Base-by-base conservation (phyloP, 2,113 vertebrate species). In the Peromyscus polionotus region DNA sequence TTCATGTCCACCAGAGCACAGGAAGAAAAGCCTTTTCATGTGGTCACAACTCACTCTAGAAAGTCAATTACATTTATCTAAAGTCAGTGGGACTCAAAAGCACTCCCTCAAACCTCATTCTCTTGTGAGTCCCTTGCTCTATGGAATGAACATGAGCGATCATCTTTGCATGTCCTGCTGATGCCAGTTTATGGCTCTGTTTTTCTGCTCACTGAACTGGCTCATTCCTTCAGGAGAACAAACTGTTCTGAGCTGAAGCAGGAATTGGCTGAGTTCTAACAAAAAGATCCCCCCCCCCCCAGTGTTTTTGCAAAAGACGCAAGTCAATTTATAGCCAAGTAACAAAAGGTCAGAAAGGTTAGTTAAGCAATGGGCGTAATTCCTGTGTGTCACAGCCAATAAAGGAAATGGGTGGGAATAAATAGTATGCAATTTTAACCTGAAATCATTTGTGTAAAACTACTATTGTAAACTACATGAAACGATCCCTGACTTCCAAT, bases 161-260 rank as follows among this genome's bases (percentile, higher is more conserved):
- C 57, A 80, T 86, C 98, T 98, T 97, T 98, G 98, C 98, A 98
- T 98, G 95, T 98, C 97, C 97, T 84, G 92, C 97, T 91, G 95
- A 96, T 91, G 48, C 98, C 97, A 98, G 98, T 99, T 98, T 98
- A 98, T 97, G 96, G 98, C 98, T 98, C 97, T 98, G 98, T 99
- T 98, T 98, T 98, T 98, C 98, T 98, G 98, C 98, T 99, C 98
- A 99, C 98, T 99, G 98, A 99, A 99, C 98, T 99, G 98, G 98
- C 98, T 99, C 98, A 97, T 99, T 99, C 98, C 98, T 98, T 98
- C 75, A 98, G 97, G 97, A 98, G 98, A 99, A 99, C 99, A 99
- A 98, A 99, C 98, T 99, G 99, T 99, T 99, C 99, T 98, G 97
- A 97, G 79, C 97, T 98, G 97, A 99, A 98, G 98, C 98, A 99